Evolutionary conservation across 2,797 vertebrate species (phyloP).

Genomic region (Taeniopygia guttata): DNA sequence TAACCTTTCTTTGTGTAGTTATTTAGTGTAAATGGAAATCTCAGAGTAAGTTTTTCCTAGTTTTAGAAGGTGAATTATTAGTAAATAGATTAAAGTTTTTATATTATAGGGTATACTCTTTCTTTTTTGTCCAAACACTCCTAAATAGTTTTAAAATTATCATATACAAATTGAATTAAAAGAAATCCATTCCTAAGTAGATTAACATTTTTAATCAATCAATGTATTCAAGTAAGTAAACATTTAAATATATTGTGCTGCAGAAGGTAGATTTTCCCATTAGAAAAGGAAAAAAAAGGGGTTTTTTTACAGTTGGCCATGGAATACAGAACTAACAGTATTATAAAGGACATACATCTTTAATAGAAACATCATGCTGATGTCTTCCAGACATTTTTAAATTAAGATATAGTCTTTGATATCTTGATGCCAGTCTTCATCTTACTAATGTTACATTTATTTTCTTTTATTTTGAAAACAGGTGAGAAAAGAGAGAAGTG

Average conservation of each 20-base stretch:
- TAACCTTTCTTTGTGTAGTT: not conserved
- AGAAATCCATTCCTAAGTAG: not conserved
- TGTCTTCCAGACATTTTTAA: not conserved
- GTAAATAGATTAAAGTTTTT: not conserved
- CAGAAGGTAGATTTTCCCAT: not conserved
- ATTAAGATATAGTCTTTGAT: not conserved
- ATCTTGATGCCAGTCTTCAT: not conserved
- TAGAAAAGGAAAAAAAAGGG: not conserved
- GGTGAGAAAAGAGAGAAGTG: not conserved
- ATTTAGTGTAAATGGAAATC: not conserved
- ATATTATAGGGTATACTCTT: not conserved
- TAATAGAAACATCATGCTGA: not conserved
- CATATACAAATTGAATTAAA: not conserved
- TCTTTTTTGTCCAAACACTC: not conserved
- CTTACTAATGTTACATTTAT: not conserved
- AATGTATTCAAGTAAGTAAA: not conserved
- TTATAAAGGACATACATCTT: not conserved
- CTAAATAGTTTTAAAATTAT: not conserved
- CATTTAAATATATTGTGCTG: not conserved
- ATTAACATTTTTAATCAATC: not conserved
- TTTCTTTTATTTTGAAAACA: not conserved
- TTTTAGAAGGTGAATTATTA: not conserved
- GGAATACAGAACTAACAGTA: not conserved
- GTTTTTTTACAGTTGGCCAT: not conserved
- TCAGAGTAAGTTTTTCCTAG: not conserved